Evolutionary conservation across 2,113 vertebrate genomes (phyloP).

Genomic region (Grammomys surdaster): DNA sequence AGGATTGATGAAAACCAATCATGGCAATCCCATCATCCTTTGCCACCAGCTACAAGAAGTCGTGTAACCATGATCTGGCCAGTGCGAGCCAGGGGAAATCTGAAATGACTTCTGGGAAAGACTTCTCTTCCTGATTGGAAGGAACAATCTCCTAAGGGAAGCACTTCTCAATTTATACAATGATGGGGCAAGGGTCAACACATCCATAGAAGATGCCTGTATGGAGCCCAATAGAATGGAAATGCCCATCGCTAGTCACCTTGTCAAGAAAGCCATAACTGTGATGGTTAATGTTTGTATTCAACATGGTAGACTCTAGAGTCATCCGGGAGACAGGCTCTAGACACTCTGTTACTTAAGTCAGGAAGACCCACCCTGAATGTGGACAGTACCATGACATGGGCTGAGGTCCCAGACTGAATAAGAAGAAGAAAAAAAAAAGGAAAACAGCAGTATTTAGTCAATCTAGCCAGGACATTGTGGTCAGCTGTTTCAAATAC

Average conservation of each 20-base stretch:
- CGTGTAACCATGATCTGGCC: background rate
- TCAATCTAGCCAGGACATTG: too few relatives aligned
- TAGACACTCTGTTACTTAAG: background rate
- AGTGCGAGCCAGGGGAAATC: background rate
- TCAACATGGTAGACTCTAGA: background rate
- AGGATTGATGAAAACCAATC: background rate
- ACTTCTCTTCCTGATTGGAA: background rate
- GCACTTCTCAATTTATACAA: background rate
- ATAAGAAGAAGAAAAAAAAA: background rate
- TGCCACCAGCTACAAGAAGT: background rate
- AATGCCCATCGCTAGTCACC: background rate
- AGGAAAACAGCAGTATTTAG: background rate
- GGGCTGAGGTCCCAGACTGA: background rate
- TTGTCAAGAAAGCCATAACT: background rate
- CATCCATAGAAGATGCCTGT: background rate
- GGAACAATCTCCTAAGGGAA: background rate
- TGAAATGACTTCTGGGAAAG: background rate
- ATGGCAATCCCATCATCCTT: background rate
- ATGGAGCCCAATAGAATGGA: background rate
- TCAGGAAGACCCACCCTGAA: too few relatives aligned
- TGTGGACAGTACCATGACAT: background rate
- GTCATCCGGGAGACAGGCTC: background rate
- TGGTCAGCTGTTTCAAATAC: background rate
- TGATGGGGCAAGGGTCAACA: background rate
- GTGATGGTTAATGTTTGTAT: background rate